phyloP scores from a whole-genome alignment of 2,113 vertebrate species.

The Thinocorus orbignyianus region DNA sequence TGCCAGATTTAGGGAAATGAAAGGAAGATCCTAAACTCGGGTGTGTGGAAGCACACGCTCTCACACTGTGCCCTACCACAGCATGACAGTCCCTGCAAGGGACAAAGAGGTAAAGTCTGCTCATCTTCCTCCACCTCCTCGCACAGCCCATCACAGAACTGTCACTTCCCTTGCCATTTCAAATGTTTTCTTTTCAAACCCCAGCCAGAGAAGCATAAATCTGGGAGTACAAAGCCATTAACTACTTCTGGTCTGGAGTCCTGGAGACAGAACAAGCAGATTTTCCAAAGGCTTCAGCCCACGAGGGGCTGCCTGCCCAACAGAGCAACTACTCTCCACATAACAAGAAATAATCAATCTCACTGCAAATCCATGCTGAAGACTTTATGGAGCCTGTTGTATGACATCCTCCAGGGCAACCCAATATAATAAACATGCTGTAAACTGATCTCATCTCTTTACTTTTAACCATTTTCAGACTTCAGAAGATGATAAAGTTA shows the following conservation, averaged over 20 bases:
- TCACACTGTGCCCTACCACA: background rate
- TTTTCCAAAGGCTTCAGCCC: background rate
- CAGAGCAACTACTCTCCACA: too few relatives aligned
- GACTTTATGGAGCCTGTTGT: background rate
- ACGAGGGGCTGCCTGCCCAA: background rate
- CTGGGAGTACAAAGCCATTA: background rate
- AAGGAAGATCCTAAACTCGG: background rate
- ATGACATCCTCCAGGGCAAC: background rate
- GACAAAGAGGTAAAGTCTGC: background rate
- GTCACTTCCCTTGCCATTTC: background rate
- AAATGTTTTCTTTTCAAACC: background rate
- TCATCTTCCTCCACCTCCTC: background rate
- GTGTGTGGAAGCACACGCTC: background rate
- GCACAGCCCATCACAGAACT: background rate
- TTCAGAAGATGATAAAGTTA: background rate
- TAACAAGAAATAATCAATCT: background rate
- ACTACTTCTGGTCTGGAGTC: background rate
- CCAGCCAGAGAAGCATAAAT: background rate
- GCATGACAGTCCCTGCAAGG: rapidly evolving
- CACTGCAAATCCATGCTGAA: background rate
- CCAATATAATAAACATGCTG: background rate
- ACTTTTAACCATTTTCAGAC: background rate
- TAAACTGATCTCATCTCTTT: background rate
- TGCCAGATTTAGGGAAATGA: background rate
- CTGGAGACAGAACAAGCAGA: background rate